phyloP scores from a whole-genome alignment of 2,888 invertebrate genomes.

The Drepanosiphum platanoidis region DNA sequence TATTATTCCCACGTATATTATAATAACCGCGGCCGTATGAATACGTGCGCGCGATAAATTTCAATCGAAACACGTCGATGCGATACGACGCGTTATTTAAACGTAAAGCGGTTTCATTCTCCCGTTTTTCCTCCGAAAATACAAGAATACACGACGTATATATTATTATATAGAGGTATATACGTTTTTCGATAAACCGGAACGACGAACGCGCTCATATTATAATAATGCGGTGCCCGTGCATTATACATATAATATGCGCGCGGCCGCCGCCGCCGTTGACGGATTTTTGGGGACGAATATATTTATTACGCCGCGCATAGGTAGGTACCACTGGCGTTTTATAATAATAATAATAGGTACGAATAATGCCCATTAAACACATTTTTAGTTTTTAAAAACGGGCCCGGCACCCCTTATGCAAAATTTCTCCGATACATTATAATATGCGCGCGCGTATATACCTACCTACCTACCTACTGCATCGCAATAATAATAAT shows the following conservation, averaged over 20 bases:
- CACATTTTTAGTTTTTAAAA: conserved; percentile 40
- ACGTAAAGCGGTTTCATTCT: background rate
- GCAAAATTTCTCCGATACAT: conserved; percentile 38
- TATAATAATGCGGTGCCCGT: background rate
- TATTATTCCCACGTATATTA: conserved; percentile 17
- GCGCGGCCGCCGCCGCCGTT: background rate
- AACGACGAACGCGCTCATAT: background rate
- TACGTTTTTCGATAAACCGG: conserved; percentile 48
- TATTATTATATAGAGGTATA: background rate
- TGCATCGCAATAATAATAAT: no score
- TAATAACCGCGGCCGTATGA: background rate
- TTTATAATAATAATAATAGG: no score
- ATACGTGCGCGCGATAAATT: background rate
- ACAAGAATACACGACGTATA: no score
- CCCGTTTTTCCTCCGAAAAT: background rate
- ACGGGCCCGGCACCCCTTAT: conserved; percentile 34
- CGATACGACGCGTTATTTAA: background rate
- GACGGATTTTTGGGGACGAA: conserved; percentile 55
- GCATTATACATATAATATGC: background rate
- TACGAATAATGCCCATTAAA: conserved; percentile 36
- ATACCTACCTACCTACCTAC: background rate
- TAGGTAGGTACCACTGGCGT: background rate
- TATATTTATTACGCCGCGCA: conserved; percentile 28
- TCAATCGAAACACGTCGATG: conserved; percentile 21
- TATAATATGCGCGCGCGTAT: background rate